These are phyloP conservation scores for Drosophila rellima DNA, from an alignment of 2,888 invertebrate genomes.

Conservation along the genomic window DNA sequence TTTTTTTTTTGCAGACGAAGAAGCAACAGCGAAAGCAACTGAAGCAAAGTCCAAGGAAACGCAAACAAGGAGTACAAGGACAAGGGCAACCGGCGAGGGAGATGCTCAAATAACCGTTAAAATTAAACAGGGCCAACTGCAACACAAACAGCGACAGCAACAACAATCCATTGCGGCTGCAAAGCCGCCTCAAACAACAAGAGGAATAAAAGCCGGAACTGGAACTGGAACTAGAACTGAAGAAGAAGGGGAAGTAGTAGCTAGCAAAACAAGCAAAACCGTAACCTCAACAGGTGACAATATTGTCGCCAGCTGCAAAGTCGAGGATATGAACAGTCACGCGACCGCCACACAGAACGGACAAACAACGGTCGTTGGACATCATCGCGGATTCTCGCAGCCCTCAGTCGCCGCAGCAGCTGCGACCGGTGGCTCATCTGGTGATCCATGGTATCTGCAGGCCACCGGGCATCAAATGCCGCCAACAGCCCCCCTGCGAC, in stretches of 20 bases:
- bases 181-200: slow-evolving; percentile 27
- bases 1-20: slow-evolving; percentile 75
- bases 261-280: slow-evolving; percentile 10
- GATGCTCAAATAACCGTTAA: slow-evolving; percentile 61
- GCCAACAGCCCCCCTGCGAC: slow-evolving; percentile 86
- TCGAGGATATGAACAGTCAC: slow-evolving; percentile 86
- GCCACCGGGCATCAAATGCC: slow-evolving; percentile 86
- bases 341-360: slow-evolving; percentile 85
- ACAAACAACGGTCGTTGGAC: slow-evolving; percentile 86
- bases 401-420: slow-evolving; percentile 81
- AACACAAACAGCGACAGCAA: slow-evolving; percentile 25
- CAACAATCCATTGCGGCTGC: slow-evolving; percentile 49
- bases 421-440: slow-evolving; percentile 80
- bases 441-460: slow-evolving; percentile 86
- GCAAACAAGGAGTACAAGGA: slow-evolving; percentile 34
- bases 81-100: slow-evolving; percentile 36
- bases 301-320: slow-evolving; percentile 44
- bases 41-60: slow-evolving; percentile 37
- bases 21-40: slow-evolving; percentile 41
- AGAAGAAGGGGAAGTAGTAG: slow-evolving; percentile 12
- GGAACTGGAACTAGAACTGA: slow-evolving; percentile 8
- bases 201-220: slow-evolving; percentile 1
- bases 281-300: slow-evolving; percentile 39
- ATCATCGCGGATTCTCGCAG: slow-evolving; percentile 86
- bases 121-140: slow-evolving; percentile 63